A percentile compares a stretch with the other conserved stretches of the same genome.
phyloP scores from a whole-genome alignment of 2,113 vertebrate species.

The Abramis brama region DNA sequence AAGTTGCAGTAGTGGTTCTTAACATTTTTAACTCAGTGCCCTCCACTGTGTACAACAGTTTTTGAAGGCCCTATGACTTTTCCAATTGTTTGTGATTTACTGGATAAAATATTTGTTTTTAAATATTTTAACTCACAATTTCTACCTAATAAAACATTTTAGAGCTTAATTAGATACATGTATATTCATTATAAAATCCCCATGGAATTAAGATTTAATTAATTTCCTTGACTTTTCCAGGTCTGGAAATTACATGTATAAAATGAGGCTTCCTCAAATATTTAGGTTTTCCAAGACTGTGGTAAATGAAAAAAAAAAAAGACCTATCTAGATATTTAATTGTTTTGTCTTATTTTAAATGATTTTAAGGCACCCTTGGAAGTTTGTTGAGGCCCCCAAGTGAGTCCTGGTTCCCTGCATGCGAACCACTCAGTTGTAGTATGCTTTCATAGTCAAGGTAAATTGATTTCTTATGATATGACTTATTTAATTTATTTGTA shows the following conservation, averaged over 20 bases:
- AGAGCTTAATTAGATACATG: background rate
- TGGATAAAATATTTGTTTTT: background rate
- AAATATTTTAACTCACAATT: background rate
- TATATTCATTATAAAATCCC: background rate
- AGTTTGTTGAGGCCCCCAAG: too few species aligned
- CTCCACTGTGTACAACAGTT: too few species aligned
- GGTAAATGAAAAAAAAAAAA: too few species aligned
- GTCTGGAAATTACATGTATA: background rate
- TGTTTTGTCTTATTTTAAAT: background rate
- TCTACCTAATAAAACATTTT: background rate
- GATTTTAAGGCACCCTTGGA: too few species aligned
- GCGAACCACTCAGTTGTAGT: too few species aligned
- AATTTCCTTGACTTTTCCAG: background rate
- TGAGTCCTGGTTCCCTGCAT: too few species aligned
- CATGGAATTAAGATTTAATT: background rate
- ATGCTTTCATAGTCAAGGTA: too few species aligned
- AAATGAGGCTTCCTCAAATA: background rate
- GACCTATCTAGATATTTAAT: background rate
- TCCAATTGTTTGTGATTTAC: background rate
- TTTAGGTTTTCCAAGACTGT: background rate
- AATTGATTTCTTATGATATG: background rate
- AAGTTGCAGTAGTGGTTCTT: background rate
- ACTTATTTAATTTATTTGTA: background rate
- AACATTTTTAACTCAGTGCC: too few species aligned
- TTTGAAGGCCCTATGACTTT: background rate